A percentile compares a stretch with the other conserved stretches of the same genome.
Conservation (phyloP, 2,113 vertebrate genomes). For the Plectropomus leopardus region DNA sequence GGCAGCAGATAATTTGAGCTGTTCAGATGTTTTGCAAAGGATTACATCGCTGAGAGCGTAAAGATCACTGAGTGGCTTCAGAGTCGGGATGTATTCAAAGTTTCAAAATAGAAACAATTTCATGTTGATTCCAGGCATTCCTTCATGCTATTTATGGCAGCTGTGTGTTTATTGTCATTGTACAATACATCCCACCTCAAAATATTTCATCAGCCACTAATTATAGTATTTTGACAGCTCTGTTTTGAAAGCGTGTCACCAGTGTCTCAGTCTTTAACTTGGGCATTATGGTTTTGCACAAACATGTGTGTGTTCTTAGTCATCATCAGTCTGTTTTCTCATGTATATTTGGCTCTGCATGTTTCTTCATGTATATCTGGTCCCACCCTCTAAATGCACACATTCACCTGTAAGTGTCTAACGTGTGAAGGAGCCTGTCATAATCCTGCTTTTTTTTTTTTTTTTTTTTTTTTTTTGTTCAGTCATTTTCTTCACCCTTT, state of each 20-base stretch:
- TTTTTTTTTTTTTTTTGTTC: too few species aligned
- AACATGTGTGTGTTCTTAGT: constrained; percentile 65
- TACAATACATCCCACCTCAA: constrained; percentile 61
- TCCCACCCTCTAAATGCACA: constrained; percentile 13
- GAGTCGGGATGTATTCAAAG: constrained; percentile 27
- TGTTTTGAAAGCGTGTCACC: constrained; percentile 54
- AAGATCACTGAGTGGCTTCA: constrained; percentile 44
- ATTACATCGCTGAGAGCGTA: constrained; percentile 41
- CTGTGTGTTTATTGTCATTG: constrained; percentile 50
- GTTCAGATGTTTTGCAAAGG: constrained; percentile 59
- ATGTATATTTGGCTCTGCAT: constrained; percentile 25
- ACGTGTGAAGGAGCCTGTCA: too few species aligned
- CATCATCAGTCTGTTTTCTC: constrained; percentile 38
- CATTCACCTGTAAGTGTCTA: background rate
- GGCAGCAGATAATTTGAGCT: constrained; percentile 58
- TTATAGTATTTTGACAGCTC: constrained; percentile 69
- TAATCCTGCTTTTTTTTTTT: too few species aligned
- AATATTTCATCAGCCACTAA: constrained; percentile 68
- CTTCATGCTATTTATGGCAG: constrained; percentile 63
- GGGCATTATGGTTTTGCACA: constrained; percentile 58
- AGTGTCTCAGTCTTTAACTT: constrained; percentile 48
- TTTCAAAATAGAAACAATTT: constrained; percentile 63
- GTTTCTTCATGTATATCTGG: constrained; percentile 44
- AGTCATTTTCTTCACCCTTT: background rate
- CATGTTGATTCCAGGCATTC: constrained; percentile 61